Base-by-base conservation (phyloP, 2,797 vertebrate species). In the Chelon auratus region DNA sequence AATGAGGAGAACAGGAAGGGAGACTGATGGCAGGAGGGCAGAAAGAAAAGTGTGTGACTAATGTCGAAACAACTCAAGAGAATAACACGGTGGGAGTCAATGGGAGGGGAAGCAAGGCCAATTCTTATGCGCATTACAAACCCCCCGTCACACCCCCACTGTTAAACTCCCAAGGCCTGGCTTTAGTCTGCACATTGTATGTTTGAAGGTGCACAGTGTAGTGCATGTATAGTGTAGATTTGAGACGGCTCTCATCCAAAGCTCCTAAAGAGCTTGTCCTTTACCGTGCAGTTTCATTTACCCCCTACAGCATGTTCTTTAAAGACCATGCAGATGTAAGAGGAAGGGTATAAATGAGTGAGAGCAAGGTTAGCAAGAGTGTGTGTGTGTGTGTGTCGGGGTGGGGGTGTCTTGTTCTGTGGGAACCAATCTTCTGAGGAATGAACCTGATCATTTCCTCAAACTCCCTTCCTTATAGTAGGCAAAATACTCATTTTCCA, bases 101-200 rank as follows among this genome's bases (percentile, higher is more conserved):
- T 37, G 73, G 75, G 84, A 75, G 80, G 81, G 24, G 68, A 60
- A 73, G 73, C 53, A 47, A 48, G 75, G 83, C 81, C 72, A 62
- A 91, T 91, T 92, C 87, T 90, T 72, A 93, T 93, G 92, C 86
- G 87, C 78, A 92, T 91, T 90, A 90, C 75, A 78, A 83, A 80
- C 86, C 89, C 85, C 43, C 87, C 72, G 17, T 92, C 84, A 85
- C 90, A 87, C 88, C 88, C 24, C 91, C 72, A 80, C 84, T 91
- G 90, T 90, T 89, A 89, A 80, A 88, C 82, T 71, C 82, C 78
- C 70, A 77, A 82, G 62, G 55, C 80, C 51, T 62, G 61, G 72
- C 50, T 75, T 80, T 56, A 33, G 68, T 55, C 70, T 71, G 80
- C 65, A 64, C 78, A 43, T 75, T 58, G 62, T 67, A 43, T 61